Conservation (phyloP, 2,113 vertebrate genomes). For the Pseudolaguvia tuberculata region DNA sequence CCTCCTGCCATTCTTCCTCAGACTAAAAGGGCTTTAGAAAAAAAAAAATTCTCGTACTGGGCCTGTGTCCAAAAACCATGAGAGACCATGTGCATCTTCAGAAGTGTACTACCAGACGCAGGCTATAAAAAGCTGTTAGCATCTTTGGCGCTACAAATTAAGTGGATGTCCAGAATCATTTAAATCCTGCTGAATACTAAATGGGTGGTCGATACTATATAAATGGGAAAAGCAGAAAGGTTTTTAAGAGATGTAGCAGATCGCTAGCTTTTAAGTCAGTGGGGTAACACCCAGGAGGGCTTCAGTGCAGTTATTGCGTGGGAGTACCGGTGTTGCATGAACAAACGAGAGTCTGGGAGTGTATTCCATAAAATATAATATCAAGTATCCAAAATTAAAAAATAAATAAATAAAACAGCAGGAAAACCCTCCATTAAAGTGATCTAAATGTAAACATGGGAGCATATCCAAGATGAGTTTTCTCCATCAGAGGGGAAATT, state of each 20-base stretch:
- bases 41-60: conserved; percentile 3
- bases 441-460: conserved; percentile 13
- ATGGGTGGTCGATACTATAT: not conserved
- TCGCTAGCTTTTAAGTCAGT: not conserved
- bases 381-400: conserved; percentile 20
- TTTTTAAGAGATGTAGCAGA: not conserved
- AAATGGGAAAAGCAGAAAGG: not conserved
- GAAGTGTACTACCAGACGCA: not conserved
- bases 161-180: not conserved
- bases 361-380: conserved; percentile 11
- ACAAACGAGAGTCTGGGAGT: conserved; percentile 16
- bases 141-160: not conserved
- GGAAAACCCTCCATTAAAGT: conserved; percentile 8
- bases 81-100: not conserved
- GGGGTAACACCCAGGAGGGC: conserved; percentile 28
- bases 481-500: conserved; percentile 19
- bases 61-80: not conserved
- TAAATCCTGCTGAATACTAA: not conserved
- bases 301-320: conserved; percentile 14
- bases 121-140: not conserved
- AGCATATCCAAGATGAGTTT: not conserved
- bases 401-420: too few relatives aligned
- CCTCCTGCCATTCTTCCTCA: conserved; percentile 31
- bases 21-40: conserved; percentile 6
- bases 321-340: conserved; percentile 39